Base-by-base conservation (phyloP, 1,140 invertebrate species). In the Myzus persicae region DNA sequence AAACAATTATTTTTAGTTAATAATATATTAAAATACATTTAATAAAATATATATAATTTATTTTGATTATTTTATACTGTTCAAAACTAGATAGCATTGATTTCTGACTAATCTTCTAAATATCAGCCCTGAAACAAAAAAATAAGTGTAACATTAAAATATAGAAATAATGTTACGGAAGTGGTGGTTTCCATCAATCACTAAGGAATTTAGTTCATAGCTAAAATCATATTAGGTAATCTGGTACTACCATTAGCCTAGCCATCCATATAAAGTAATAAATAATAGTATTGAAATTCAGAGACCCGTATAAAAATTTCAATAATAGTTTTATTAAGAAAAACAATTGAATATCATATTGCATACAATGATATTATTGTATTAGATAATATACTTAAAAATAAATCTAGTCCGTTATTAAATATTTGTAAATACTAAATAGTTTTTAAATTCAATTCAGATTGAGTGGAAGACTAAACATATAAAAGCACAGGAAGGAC, bases 11-110 rank as follows among this genome's bases (percentile, higher is more conserved):
- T 24, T 2, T 4, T 40, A 40, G 24, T 40, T 42, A 40, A 42
- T 84, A 84, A 84, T 84, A 42, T 38, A 82, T 82, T 82, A 82
- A 82, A 82, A 82, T 40, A 82, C 81, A 82, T 40, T 38, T 40
- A 24, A 9, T 38, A 82, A 38, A 82, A 38, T 82, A 24, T 24
- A 38, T 40, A 40, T 22, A 22, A 84, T 42, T 76, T 42, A 84
- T 84, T 40, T 84, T 84, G 82, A 84, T 84, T 84, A 26, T 84
- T 84, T 84, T 4, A 36, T 42, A 14, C 42, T 1, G 7, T 84
- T 26, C 22, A 42, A 40, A 42, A 42, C 22, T 84, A 26, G 22
- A 40, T 84, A 84, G 22, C 20, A 8, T 84, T 84, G 24, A 14
- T 40, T 84, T 84, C 40, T 84, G 24, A 40, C 8, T 40, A 40